phyloP scores from a whole-genome alignment of 2,797 vertebrate species.

The Ctenopoma kingsleyae region DNA sequence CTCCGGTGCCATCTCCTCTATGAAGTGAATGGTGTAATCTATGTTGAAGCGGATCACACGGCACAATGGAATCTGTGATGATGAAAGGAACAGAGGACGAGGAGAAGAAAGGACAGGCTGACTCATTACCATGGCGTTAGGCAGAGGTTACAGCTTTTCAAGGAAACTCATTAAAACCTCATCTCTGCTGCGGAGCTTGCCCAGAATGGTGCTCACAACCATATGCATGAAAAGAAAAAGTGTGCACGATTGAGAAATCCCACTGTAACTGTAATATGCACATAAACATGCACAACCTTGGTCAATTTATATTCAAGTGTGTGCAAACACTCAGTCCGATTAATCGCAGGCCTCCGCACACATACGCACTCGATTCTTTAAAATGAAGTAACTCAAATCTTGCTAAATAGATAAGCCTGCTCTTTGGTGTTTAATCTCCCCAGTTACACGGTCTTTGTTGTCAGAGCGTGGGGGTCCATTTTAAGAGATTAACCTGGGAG shows the following conservation, averaged over 20 bases:
- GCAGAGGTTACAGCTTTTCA: constrained; percentile 74
- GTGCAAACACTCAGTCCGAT: not conserved
- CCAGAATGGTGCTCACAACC: not conserved
- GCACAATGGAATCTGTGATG: constrained; percentile 94
- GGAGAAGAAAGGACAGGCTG: constrained; percentile 46
- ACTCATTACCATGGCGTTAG: constrained; percentile 69
- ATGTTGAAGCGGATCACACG: constrained; percentile 99
- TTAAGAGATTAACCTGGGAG: constrained; percentile 80
- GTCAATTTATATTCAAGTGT: constrained; percentile 4
- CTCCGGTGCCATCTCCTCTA: constrained; percentile 99
- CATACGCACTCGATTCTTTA: constrained; percentile 34
- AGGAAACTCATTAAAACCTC: constrained; percentile 78
- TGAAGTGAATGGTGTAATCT: constrained; percentile 99
- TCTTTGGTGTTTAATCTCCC: constrained; percentile 76
- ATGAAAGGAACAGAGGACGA: constrained; percentile 63
- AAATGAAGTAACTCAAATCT: constrained; percentile 74
- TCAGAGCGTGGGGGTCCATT: constrained; percentile 67
- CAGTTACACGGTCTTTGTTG: constrained; percentile 80
- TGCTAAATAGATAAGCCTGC: constrained; percentile 75
- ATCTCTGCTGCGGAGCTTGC: constrained; percentile 3
- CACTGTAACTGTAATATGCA: not conserved
- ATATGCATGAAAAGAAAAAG: not conserved
- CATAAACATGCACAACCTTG: not conserved
- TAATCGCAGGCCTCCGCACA: not conserved
- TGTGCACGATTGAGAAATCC: not conserved